These are phyloP conservation scores for Electrophaes corylata DNA, from an alignment of 2,888 invertebrate genomes.

Conservation along the genomic window DNA sequence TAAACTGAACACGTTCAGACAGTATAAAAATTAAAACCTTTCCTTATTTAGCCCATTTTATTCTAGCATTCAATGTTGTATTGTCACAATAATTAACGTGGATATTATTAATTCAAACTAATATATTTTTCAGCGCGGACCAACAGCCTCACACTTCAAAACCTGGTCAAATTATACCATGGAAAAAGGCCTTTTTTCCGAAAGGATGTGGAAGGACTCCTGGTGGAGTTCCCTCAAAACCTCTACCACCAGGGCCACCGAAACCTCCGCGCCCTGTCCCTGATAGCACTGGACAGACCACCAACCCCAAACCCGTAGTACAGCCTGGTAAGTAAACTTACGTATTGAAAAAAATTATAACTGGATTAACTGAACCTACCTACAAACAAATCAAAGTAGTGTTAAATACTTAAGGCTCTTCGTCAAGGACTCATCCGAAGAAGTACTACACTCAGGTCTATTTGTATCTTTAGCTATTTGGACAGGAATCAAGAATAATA, in stretches of 20 bases:
- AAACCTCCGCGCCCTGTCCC: conserved; percentile 57
- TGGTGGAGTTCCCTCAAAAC: conserved; percentile 71
- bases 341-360: no score
- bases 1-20: no score
- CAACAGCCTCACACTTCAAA: conserved; percentile 52
- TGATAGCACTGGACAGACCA: conserved; percentile 72
- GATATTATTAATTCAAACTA: no score
- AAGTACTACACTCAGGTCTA: no score
- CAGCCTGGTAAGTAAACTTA: conserved; percentile 33
- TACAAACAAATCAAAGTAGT: neutral
- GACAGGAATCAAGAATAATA: neutral
- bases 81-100: no score
- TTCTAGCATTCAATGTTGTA: no score
- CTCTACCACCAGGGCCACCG: conserved; percentile 57
- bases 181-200: conserved; percentile 89
- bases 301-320: conserved; percentile 65
- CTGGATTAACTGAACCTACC: no score
- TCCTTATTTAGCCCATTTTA: no score
- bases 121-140: conserved; percentile 43
- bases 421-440: no score
- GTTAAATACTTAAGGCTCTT: no score
- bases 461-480: no score
- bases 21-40: no score
- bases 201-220: conserved; percentile 87
- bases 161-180: conserved; percentile 84